A percentile compares a stretch with the other conserved stretches of the same genome.
phyloP scores from a whole-genome alignment of 1,140 invertebrate species.

The Euura lappo region DNA sequence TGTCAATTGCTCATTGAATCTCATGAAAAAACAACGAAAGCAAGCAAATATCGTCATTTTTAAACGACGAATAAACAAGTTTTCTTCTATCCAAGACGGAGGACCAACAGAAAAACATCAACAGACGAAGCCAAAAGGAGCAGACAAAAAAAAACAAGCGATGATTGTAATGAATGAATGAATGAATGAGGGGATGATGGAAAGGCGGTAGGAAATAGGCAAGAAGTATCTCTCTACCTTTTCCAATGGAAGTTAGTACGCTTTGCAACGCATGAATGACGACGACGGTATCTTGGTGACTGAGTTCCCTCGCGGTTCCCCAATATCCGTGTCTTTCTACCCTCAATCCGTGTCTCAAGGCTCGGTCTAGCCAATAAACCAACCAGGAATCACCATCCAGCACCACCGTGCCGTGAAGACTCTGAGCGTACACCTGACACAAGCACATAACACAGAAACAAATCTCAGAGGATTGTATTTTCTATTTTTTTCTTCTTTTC shows the following conservation, averaged over 20 bases:
- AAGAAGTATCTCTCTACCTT: slow-evolving; percentile 43
- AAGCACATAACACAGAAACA: not conserved
- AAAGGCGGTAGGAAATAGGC: too few relatives aligned
- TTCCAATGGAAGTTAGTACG: slow-evolving; percentile 58
- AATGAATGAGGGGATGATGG: too few relatives aligned
- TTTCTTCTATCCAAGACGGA: too few relatives aligned
- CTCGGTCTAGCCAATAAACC: slow-evolving; percentile 59
- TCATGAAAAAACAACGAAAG: too few relatives aligned
- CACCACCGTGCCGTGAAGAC: slow-evolving; percentile 55
- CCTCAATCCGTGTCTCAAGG: slow-evolving; percentile 56
- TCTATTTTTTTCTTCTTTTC: too few relatives aligned
- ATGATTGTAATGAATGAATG: too few relatives aligned
- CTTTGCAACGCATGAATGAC: slow-evolving; percentile 57
- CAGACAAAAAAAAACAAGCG: too few relatives aligned
- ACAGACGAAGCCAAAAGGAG: too few relatives aligned
- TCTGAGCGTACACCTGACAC: slow-evolving; percentile 54
- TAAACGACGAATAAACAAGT: too few relatives aligned
- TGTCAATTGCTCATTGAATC: too few relatives aligned
- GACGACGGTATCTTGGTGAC: slow-evolving; percentile 61
- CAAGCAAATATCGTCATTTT: too few relatives aligned
- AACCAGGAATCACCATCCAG: slow-evolving; percentile 59
- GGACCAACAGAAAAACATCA: too few relatives aligned
- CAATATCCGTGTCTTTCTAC: slow-evolving; percentile 63
- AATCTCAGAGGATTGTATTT: not conserved
- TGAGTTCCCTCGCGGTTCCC: slow-evolving; percentile 63